Conservation (phyloP, 2,888 invertebrate species). For the Trichogramma dendrolimi region DNA sequence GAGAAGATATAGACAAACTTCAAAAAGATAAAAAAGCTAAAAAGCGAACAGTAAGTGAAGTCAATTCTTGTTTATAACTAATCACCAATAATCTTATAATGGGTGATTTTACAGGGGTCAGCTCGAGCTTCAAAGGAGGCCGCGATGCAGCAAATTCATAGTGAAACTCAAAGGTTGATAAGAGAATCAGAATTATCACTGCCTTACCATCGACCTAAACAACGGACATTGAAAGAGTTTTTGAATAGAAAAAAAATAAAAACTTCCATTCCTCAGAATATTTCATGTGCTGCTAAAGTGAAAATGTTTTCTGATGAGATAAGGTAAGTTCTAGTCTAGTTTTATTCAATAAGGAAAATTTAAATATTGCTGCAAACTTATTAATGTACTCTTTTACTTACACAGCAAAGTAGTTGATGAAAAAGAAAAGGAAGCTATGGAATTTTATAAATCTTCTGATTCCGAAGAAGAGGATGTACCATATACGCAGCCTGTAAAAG, state of each 20-base stretch:
- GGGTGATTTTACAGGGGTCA: slow-evolving; percentile 15
- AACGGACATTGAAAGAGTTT: slow-evolving; percentile 75
- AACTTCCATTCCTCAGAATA: slow-evolving; percentile 40
- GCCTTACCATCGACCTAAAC: slow-evolving; percentile 84
- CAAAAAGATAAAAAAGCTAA: slow-evolving; percentile 24
- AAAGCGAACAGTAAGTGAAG: slow-evolving; percentile 28
- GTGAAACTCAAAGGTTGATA: slow-evolving; percentile 77
- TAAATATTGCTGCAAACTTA: slow-evolving; percentile 15
- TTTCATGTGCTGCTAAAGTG: slow-evolving; percentile 53
- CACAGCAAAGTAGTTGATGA: slow-evolving; percentile 65
- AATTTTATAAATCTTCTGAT: slow-evolving; percentile 71
- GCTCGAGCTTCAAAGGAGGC: slow-evolving; percentile 52
- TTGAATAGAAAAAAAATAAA: slow-evolving; percentile 55
- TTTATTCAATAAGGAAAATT: slow-evolving; percentile 10
- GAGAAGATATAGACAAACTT: slow-evolving; percentile 16
- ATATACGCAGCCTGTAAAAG: no score
- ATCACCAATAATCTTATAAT: not conserved
- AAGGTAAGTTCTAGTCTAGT: slow-evolving; percentile 34
- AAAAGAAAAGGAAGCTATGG: slow-evolving; percentile 69
- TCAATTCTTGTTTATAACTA: not conserved
- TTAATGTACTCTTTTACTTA: not conserved
- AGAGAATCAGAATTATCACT: slow-evolving; percentile 72
- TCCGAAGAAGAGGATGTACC: slow-evolving; percentile 48
- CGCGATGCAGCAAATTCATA: slow-evolving; percentile 72
- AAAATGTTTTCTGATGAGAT: slow-evolving; percentile 64